These are phyloP conservation scores for Ariolimax columbianus DNA, from an alignment of 2,888 invertebrate genomes.

Conservation along the genomic window DNA sequence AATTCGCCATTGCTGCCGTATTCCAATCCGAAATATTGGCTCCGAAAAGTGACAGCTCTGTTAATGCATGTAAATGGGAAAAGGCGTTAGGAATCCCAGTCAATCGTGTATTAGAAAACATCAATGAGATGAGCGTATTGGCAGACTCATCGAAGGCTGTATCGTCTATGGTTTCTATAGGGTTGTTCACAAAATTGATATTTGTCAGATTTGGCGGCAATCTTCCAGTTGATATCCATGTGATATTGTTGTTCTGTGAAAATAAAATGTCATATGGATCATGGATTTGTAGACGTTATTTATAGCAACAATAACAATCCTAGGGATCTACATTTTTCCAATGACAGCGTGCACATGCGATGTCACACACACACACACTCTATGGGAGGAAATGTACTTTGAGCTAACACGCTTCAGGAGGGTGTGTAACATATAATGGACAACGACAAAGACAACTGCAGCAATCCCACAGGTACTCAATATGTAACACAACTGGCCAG, in stretches of 20 bases:
- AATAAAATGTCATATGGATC: no score
- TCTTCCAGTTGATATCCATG: not conserved
- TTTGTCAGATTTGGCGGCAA: not conserved
- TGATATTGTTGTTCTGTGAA: not conserved
- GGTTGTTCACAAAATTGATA: not conserved
- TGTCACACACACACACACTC: no score
- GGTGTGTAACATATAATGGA: no score
- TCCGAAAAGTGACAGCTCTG: not conserved
- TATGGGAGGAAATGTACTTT: no score
- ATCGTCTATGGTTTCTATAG: not conserved
- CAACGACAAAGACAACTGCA: no score
- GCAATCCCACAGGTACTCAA: no score
- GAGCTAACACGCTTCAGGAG: no score
- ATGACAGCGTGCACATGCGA: no score
- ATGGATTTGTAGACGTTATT: no score
- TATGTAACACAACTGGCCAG: no score
- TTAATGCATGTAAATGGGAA: not conserved
- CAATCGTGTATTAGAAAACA: not conserved
- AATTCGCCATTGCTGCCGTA: not conserved
- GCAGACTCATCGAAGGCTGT: not conserved
- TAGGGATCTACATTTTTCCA: no score
- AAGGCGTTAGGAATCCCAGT: slow-evolving; percentile 2
- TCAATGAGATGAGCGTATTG: not conserved
- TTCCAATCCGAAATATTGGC: not conserved
- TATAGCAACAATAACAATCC: no score